Evolutionary conservation across 2,113 vertebrate species (phyloP), one percentile per base, ranked within the genome.

Genomic region (Alosa alosa): DNA sequence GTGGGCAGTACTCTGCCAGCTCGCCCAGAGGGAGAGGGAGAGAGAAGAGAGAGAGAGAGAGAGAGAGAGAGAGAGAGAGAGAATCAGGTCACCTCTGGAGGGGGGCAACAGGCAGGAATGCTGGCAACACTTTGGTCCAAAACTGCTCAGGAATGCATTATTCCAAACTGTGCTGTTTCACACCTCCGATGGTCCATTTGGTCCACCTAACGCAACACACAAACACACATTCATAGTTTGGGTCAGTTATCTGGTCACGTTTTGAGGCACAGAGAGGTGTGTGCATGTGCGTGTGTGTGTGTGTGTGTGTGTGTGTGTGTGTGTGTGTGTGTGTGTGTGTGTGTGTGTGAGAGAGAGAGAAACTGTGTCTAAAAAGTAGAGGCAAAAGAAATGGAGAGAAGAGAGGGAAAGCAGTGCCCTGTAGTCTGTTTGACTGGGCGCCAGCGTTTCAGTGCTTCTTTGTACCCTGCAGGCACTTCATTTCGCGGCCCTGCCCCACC

Each of bases 401-500:
- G 41, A 44, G 41, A 44, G 9, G 8, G 22, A 72, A n/a, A 11
- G 64, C 7, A n/a, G 31, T 72, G 6, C 36, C 64, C 64, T 72
- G 64, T 72, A 31, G 6, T 36, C n/a, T 72, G 8, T 13, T 25
- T 72, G 81, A 50, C 45, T 83, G 45, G 81, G 45, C 44, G 17
- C 25, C 64, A 72, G 60, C 9, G 7, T 36, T 82, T 82, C 25
- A 36, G 46, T 86, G 84, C 81, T 64, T 90, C 86, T 87, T 86
- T 90, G 84, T 90, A 84, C 83, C 89, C 87, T 87, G 68, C n/a
- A 64, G 89, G 87, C 87, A 44, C 78, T 86, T 85, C 78, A 85
- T 13, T 84, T 90, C 83, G 50, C 64, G 36, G 25, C 47, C 45
- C 83, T 83, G 86, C 84, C 89, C 85, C 87, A 84, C 86, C 86